Base-by-base conservation (phyloP, 2,888 invertebrate genomes). In the Acleris emargana region DNA sequence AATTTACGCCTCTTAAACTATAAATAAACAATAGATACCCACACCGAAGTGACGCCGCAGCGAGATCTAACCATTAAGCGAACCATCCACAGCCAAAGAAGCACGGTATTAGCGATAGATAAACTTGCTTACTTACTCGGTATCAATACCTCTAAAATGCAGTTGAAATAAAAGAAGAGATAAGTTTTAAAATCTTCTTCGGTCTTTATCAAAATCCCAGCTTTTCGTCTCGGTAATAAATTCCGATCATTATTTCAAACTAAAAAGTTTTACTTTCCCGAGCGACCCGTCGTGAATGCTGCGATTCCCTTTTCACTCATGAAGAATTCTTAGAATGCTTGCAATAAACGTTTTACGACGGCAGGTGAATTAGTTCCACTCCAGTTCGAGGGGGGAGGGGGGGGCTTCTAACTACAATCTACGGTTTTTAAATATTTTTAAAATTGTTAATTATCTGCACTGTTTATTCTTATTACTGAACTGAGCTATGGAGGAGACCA, bases 331-430 rank as follows among this genome's bases (percentile, higher is more conserved):
- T 67, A 72, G 72, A 76, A 75, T 75, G 73, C 68, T 18, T 28
- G 58, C 75, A 74, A 74, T 77, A 77, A 76, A 76, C 63, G 72
- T 70, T 78, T 74, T 71, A 76, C 69, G 73, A 73, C 70, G 71
- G 62, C 67, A 71, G 69, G 71, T 77, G 70, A 74, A 73, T 73
- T 71, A 76, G 72, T 69, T 69, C 68, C 7, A 45, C 45, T 45
- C 17, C 45, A n/a, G 45, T 45, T 45, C 17, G 17, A 45, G 16
- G 17, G 17, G 45, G 17, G 7, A 1, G n/a, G n/a, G 43, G 13
- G 43, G 0, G 3, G n/a, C 45, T 45, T 45, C 5, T 17, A 45
- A 45, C 45, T n/a, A 38, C 38, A 45, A 45, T 45, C 17, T 45
- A 2, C 45, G 45, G 5, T 5, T n/a, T n/a, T n/a, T 2, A 6